Evolutionary conservation across 2,797 vertebrate genomes (phyloP).

Genomic region (Gobionotothen gibberifrons): DNA sequence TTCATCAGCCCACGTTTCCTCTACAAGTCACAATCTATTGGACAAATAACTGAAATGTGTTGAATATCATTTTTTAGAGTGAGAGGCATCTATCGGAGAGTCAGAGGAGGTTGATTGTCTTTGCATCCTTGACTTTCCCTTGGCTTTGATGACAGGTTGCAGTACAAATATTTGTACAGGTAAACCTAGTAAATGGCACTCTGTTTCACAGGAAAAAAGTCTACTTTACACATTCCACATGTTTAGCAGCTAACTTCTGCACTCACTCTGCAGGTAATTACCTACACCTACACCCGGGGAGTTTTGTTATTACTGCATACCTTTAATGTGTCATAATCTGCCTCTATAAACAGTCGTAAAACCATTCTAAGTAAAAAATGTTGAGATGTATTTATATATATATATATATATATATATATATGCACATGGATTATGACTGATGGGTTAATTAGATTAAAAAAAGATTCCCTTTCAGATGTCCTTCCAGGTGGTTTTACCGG

Average conservation of each 20-base stretch:
- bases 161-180: slow-evolving; percentile 67
- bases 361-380: not conserved
- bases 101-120: slow-evolving; percentile 9
- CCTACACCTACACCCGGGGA: slow-evolving; percentile 31
- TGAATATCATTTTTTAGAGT: slow-evolving; percentile 1
- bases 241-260: slow-evolving; percentile 62
- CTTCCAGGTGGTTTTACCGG: slow-evolving; percentile 34
- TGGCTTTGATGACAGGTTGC: slow-evolving; percentile 47
- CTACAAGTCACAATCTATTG: slow-evolving; percentile 1
- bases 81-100: not conserved
- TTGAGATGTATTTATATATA: not conserved
- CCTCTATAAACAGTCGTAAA: slow-evolving; percentile 28
- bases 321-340: slow-evolving; percentile 38
- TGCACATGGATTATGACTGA: not conserved
- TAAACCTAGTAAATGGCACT: slow-evolving; percentile 67
- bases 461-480: slow-evolving; percentile 11
- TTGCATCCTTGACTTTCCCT: slow-evolving; percentile 32
- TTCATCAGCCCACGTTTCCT: slow-evolving; percentile 21
- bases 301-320: slow-evolving; percentile 43
- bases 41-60: not conserved
- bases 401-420: not conserved
- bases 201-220: slow-evolving; percentile 76
- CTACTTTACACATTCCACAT: slow-evolving; percentile 56
- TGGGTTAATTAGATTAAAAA: not conserved
- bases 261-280: slow-evolving; percentile 56